Evolutionary conservation across 37 sponge, comb jelly and placozoan species (phyloP), one percentile per base, ranked within the genome.

Genomic region (Diacarnus erythraeanus): DNA sequence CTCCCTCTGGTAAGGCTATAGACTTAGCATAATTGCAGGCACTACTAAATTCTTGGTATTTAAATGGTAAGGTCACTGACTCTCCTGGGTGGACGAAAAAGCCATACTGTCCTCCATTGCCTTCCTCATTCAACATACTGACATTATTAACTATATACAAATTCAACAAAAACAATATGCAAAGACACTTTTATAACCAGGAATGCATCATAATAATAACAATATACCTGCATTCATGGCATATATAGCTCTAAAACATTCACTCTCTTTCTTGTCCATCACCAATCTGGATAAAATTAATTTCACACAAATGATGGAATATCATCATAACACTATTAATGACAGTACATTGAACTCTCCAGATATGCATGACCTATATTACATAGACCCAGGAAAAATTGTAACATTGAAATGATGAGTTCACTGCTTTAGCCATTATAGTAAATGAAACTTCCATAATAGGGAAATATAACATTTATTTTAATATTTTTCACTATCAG

Each of bases 31-130:
- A n/a, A n/a, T n/a, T n/a, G n/a, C n/a, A n/a, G 51, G 51, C 6
- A 12, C 38, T 60, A 25, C 61, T 29, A 72, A 74, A 86, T 51
- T 35, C 31, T 43, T 80, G 87, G 65, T 86, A 86, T 64, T 74
- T 86, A 70, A 86, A 86, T 18, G 87, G 87, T 12, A 86, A 38
- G 65, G 39, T 35, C 8, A 86, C 80, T 0, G 80, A 74, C 57
- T 86, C 87, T 17, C 78, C 75, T 8, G 75, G 87, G 29, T 86
- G 87, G 42, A 86, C 57, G 39, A 86, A 74, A 42, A 86, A 74
- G 21, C 64, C 74, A 47, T 61, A 82, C 65, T 74, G 74, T 1
- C 74, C 75, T 8, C 43, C 65, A 33, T 29, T 36, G 0, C 33
- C 35, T 15, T 38, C 64, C 9, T 72, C 75, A 64, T 64, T 74